Evolutionary conservation across 2,797 vertebrate genomes (phyloP), one percentile per base, ranked within the genome.

Genomic region (Adrianichthys oophorus): DNA sequence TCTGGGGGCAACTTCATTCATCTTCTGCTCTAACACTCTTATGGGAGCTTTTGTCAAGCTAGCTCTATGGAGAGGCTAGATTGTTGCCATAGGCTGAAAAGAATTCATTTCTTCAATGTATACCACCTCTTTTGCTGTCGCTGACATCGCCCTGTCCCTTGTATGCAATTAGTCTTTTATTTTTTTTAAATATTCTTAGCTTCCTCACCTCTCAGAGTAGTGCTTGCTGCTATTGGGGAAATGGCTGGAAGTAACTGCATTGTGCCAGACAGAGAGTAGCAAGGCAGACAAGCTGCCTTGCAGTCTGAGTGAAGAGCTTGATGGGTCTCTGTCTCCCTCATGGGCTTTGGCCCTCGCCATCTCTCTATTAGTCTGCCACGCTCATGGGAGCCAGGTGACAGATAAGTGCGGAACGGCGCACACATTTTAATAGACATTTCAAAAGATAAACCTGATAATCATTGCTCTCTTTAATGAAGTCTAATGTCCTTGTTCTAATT

Each of bases 341-440:
- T 80, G 90, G 92, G 91, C 82, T 84, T 89, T 85, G 84, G 89
- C 86, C 91, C 87, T 90, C 89, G 84, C 85, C 90, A 81, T 90
- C 85, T 90, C 85, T 91, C 90, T 92, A 90, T 93, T 92, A 92
- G 92, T 84, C 82, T 79, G 79, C 82, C 75, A 76, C 74, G 84
- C 91, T 88, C 91, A 62, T 79, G 92, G 91, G 92, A 92, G 81
- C 82, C 90, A 93, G 92, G 91, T 92, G 91, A 92, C 90, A 91
- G 92, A 93, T 92, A 92, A 92, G 90, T 89, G 87, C 82, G 61
- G 87, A 88, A 87, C 84, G 85, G 82, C 87, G 87, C 90, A 88
- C 90, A 90, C 89, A 81, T 92, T 92, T 93, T 93, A 93, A 93
- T 93, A 92, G 91, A 93, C 88, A 91, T 91, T 92, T 91, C 87